Evolutionary conservation across 1,140 invertebrate species (phyloP).

Genomic region (Brachionus angularis): DNA sequence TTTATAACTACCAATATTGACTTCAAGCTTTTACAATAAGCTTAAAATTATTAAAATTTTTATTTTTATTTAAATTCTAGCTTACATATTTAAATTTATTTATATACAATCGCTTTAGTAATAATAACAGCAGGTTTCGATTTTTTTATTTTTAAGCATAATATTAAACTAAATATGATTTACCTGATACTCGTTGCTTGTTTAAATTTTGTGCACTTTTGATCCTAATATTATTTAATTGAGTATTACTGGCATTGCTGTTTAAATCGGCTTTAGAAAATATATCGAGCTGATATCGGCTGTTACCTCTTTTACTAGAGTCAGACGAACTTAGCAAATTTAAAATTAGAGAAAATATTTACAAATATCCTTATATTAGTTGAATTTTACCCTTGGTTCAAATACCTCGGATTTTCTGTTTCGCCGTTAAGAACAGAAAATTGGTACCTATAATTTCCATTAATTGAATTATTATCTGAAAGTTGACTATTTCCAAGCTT

Average conservation of each 20-base stretch:
- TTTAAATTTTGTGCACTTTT: slow-evolving; percentile 37
- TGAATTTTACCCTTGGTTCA: slow-evolving; percentile 1
- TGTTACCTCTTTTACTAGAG: too few species aligned
- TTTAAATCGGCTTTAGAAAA: neutral
- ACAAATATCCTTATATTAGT: neutral
- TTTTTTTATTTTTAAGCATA: too few species aligned
- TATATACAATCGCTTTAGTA: too few species aligned
- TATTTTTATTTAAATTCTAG: too few species aligned
- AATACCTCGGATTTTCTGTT: neutral
- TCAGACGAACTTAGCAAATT: neutral
- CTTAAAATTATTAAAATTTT: too few species aligned
- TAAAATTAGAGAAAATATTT: neutral
- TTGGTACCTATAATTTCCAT: slow-evolving; percentile 33
- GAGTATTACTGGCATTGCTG: slow-evolving; percentile 14
- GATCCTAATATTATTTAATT: slow-evolving; percentile 28
- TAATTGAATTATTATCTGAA: slow-evolving; percentile 10
- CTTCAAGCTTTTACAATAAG: too few species aligned
- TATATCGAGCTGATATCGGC: neutral
- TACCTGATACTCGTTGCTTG: slow-evolving; percentile 33
- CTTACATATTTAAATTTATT: too few species aligned
- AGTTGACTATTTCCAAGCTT: neutral
- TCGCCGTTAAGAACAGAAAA: slow-evolving; percentile 20
- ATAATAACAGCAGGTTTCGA: too few species aligned
- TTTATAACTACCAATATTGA: too few species aligned
- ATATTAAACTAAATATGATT: neutral